A percentile compares a stretch with the other conserved stretches of the same genome.
Conservation (phyloP, 2,888 invertebrate genomes). For the Protodeltote pygarga region DNA sequence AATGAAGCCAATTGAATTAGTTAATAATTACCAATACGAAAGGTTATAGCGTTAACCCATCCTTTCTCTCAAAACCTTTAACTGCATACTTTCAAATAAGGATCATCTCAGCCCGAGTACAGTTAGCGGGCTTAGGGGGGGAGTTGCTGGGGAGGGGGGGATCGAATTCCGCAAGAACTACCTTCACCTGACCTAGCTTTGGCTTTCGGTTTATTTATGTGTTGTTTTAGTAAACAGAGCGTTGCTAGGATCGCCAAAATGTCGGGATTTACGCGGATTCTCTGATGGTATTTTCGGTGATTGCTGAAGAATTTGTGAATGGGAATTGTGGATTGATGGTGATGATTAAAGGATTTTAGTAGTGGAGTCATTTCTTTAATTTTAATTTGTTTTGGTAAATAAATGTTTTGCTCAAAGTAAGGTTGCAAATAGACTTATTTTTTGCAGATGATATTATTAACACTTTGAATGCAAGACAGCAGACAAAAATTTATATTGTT, state of each 20-base stretch:
- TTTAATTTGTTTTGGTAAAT: no score
- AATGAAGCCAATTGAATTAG: no score
- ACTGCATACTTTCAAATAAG: conserved; percentile 43
- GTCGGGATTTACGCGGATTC: no score
- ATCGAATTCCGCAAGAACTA: conserved; percentile 71
- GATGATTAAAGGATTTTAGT: no score
- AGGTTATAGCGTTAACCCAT: conserved; percentile 33
- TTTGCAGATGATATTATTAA: no score
- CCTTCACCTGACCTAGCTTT: conserved; percentile 77
- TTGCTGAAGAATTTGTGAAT: neutral
- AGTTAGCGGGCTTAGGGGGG: conserved; percentile 43
- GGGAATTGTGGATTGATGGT: neutral
- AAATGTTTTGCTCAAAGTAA: no score
- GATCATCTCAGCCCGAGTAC: conserved; percentile 47
- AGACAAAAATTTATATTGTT: no score
- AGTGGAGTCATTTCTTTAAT: no score
- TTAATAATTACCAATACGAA: conserved; percentile 4
- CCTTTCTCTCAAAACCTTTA: conserved; percentile 40
- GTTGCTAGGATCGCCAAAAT: conserved; percentile 38
- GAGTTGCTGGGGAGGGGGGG: conserved; percentile 52
- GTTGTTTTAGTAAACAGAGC: conserved; percentile 52
- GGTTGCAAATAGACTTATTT: no score
- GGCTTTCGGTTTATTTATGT: conserved; percentile 58
- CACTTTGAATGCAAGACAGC: no score
- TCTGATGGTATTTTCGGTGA: conserved; percentile 6